Base-by-base conservation (phyloP, 2,113 vertebrate species). In the Bambusicola thoracicus region DNA sequence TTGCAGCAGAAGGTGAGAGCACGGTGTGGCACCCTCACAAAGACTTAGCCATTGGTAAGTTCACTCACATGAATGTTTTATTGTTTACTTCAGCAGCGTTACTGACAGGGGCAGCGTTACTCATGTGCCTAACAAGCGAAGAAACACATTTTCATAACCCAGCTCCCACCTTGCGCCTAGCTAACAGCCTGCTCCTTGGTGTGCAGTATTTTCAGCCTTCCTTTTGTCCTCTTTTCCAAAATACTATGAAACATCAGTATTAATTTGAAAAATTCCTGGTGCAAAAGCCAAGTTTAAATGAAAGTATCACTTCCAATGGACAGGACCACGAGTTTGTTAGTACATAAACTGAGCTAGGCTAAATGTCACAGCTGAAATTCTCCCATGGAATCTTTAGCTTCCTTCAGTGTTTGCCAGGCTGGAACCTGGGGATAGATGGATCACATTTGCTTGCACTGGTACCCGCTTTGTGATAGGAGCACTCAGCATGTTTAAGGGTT, bases 1-100 rank as follows among this genome's bases (percentile, higher is more conserved):
- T 93, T 74, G 55, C 75, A 87, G 68, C 41, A 93, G 56, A 74
- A 87, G 72, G 85, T 87, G 63, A 80, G 58, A 87, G 38, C 63
- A 30, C 2, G 2, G 80, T 38, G n/a, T 22, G 68, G 14, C 36
- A 66, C n/a, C 16, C 43, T 38, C 29, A 58, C 40, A 84, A 86
- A 78, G 32, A 74, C 41, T 73, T 63, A 89, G 44, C 44, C 68
- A 66, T 8, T 43, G 36, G 67, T 51, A 53, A 48, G 19, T 87
- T 68, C 68, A 41, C 51, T 46, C 48, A 62, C 14, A 59, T 90
- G 22, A 85, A 79, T 62, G 44, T 73, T 93, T 87, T 76, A 62
- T 66, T 90, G 61, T 90, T 93, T 56, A 51, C 32, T 83, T 70
- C 43, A 56, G 36, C 38, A 81, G 43, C 51, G 13, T 67, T 85